Base-by-base conservation (phyloP, 2,888 invertebrate species). In the Girardia tigrina region DNA sequence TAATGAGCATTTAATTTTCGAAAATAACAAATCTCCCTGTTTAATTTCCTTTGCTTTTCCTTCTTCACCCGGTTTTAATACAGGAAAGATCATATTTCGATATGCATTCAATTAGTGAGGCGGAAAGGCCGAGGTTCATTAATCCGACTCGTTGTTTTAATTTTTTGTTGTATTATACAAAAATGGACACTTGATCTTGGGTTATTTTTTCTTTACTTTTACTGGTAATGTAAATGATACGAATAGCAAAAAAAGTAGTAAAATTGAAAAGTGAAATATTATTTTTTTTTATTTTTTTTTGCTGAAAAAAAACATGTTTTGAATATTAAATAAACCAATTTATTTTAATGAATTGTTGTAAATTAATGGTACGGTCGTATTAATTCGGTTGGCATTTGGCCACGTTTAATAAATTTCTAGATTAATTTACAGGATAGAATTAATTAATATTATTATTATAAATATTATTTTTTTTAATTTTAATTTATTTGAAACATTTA, bases 31-130 rank as follows among this genome's bases (percentile, higher is more conserved):
- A 56, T 56, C 56, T 23, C 56, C 56, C n/a, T 56, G 56, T 56
- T 56, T 56, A 56, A 56, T 56, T 56, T 56, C 56, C 56, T 56
- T 56, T 56, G n/a, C 56, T 56, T 56, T 56, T 56, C 56, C 56
- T 56, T 56, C 20, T 56, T 56, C 56, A 56, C 56, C 56, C 56
- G 56, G 56, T 56, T 56, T 56, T 56, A 56, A 56, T 56, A 56
- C 56, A 56, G 56, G 56, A 56, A 56, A 56, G 56, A 56, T 56
- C 56, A 56, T 56, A 56, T 56, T 56, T 56, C 56, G 56, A 56
- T 56, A 56, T 56, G 56, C 56, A 56, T 56, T 56, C 56, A 56
- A 56, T 56, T 56, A 56, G 56, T 56, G 56, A 56, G 56, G 56
- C 56, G 56, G 56, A 56, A 56, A 56, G 56, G 56, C 56, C 56